phyloP scores from a whole-genome alignment of 2,888 invertebrate genomes.

The Candidula unifasciata region DNA sequence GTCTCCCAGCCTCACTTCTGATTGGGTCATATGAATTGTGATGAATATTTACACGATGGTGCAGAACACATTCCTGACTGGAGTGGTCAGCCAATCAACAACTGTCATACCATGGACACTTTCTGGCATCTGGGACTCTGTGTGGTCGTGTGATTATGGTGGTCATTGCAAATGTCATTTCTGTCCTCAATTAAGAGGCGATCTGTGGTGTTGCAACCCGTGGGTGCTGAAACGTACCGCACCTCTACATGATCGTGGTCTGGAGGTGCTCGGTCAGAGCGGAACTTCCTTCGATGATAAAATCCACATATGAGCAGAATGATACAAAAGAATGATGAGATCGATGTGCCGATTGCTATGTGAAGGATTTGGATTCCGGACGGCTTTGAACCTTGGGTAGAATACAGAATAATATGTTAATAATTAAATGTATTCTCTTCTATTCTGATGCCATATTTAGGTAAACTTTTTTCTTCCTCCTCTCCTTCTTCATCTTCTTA shows the following conservation, averaged over 20 bases:
- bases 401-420: not conserved
- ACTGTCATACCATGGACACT: conserved; percentile 72
- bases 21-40: no score
- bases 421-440: not conserved
- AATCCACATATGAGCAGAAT: conserved; percentile 72
- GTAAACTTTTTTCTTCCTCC: no score
- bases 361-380: conserved; percentile 69
- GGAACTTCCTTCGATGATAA: conserved; percentile 70
- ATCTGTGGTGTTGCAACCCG: conserved; percentile 74
- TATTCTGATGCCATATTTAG: not conserved
- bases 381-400: conserved; percentile 56
- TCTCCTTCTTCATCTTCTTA: no score
- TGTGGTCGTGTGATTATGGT: conserved; percentile 52
- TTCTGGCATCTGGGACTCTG: conserved; percentile 67
- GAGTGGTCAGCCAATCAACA: not conserved
- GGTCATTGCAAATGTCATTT: conserved; percentile 50
- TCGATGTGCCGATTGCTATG: conserved; percentile 73
- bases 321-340: conserved; percentile 73
- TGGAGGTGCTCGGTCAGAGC: conserved; percentile 62
- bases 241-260: conserved; percentile 73
- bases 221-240: conserved; percentile 72
- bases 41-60: no score
- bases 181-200: conserved; percentile 65
- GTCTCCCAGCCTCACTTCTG: no score
- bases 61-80: no score